These are phyloP conservation scores for Zaprionus tsacasi DNA, from an alignment of 1,140 invertebrate species.

Conservation along the genomic window DNA sequence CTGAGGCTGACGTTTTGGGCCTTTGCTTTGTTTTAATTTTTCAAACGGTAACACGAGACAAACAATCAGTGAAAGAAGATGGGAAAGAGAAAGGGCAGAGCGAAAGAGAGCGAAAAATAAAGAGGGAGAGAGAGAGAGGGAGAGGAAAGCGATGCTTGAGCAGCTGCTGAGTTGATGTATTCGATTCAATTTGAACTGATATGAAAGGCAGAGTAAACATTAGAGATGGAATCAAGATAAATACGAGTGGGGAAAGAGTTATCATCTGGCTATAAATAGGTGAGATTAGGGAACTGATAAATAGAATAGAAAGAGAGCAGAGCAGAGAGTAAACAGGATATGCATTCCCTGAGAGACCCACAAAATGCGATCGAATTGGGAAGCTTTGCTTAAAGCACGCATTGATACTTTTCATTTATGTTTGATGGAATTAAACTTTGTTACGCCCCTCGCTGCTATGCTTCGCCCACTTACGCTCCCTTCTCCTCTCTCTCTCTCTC, in stretches of 20 bases:
- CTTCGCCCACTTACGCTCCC: accelerated
- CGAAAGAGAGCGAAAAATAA: too few relatives aligned
- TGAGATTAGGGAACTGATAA: too few relatives aligned
- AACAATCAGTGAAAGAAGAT: constrained; percentile 23
- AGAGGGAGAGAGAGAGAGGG: background rate
- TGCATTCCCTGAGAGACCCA: background rate
- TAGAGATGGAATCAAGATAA: background rate
- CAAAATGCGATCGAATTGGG: too few relatives aligned
- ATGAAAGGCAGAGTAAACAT: background rate
- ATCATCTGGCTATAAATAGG: too few relatives aligned
- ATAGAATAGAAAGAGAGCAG: background rate
- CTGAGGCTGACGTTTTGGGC: constrained; percentile 56
- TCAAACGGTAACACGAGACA: constrained; percentile 26
- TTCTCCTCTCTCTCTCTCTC: background rate
- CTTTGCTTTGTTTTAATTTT: constrained; percentile 53
- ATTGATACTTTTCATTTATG: background rate
- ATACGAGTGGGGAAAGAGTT: background rate
- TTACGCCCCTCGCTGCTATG: background rate
- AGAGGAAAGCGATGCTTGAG: background rate
- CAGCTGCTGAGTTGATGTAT: background rate
- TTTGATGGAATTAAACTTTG: background rate
- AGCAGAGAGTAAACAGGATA: background rate
- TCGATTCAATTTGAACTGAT: background rate
- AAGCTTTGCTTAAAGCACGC: background rate
- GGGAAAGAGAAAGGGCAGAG: background rate